Evolutionary conservation across 2,888 invertebrate species (phyloP), one percentile per base, ranked within the genome.

Genomic region (Theretra japonica): DNA sequence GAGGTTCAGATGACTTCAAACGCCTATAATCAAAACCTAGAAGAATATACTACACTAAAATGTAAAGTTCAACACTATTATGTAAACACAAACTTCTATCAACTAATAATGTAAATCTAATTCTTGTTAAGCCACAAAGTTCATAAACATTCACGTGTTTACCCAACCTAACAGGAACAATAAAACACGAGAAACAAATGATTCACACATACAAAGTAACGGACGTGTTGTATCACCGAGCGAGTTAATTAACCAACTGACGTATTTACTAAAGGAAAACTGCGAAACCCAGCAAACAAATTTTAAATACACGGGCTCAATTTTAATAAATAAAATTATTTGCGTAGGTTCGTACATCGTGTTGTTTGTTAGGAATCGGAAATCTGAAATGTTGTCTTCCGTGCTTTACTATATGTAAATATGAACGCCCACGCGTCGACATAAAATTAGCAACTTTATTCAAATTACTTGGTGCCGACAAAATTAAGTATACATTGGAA

Each of bases 101-200:
- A 41, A 41, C 41, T 41, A 41, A 41, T 33, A 62, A 41, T 62
- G 23, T 65, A 41, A 65, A 23, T 48, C 11, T 60, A 23, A 65
- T 65, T 65, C 41, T 65, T 23, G 65, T 65, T 65, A 62, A 62
- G 62, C 59, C 19, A 60, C 60, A 28, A 60, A 60, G 30, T 60
- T 23, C 48, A 23, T 23, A 41, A 48, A 23, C 65, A 53, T 53
- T 53, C n/a, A 65, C 65, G 41, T 41, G 33, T 17, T 48, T 65
- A 65, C 21, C 62, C 65, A 41, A 48, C 41, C 41, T 65, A 65
- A 65, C 65, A 65, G 41, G 65, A 65, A 65, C 48, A 65, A 65
- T 65, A 65, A 65, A 65, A 65, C 48, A 48, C 23, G 41, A 62
- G 62, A 62, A 62, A 41, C 62, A 41, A 62, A 62, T 65, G 65